These are phyloP conservation scores for Lacanobia wlatinum DNA, from an alignment of 2,888 invertebrate species.

Conservation along the genomic window DNA sequence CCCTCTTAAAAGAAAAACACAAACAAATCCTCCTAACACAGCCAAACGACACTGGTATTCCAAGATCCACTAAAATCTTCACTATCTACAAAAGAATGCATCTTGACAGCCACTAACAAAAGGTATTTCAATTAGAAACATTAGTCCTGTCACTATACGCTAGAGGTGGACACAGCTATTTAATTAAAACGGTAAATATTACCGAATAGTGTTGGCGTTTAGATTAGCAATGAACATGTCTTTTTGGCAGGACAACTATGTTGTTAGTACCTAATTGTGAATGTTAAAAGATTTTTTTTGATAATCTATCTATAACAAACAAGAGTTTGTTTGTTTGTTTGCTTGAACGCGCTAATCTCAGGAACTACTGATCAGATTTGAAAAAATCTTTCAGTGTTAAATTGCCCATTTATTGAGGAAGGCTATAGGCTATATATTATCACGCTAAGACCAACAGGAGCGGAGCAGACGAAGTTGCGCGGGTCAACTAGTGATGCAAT, in stretches of 20 bases:
- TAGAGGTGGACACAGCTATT: constrained; percentile 69
- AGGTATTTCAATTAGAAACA: constrained; percentile 83
- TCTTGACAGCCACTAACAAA: constrained; percentile 52
- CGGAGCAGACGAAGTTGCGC: no score
- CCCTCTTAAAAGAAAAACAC: not conserved
- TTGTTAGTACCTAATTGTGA: not conserved
- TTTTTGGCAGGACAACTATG: not conserved
- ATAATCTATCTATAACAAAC: no score
- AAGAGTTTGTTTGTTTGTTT: no score
- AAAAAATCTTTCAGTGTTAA: no score
- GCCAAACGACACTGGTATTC: constrained; percentile 23
- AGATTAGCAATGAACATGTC: constrained; percentile 14
- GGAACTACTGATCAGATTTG: no score
- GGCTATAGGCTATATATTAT: no score
- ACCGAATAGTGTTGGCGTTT: constrained; percentile 12
- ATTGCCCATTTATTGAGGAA: no score
- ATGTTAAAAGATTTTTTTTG: no score
- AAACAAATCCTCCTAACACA: constrained; percentile 11
- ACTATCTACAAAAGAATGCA: constrained; percentile 47
- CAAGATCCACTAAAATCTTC: constrained; percentile 28
- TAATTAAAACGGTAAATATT: constrained; percentile 73
- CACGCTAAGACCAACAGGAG: no score
- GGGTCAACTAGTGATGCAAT: no score
- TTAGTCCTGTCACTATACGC: constrained; percentile 69
- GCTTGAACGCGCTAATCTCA: no score